Evolutionary conservation across 2,888 invertebrate genomes (phyloP), one percentile per base, ranked within the genome.

Genomic region (Heliconius aoede): DNA sequence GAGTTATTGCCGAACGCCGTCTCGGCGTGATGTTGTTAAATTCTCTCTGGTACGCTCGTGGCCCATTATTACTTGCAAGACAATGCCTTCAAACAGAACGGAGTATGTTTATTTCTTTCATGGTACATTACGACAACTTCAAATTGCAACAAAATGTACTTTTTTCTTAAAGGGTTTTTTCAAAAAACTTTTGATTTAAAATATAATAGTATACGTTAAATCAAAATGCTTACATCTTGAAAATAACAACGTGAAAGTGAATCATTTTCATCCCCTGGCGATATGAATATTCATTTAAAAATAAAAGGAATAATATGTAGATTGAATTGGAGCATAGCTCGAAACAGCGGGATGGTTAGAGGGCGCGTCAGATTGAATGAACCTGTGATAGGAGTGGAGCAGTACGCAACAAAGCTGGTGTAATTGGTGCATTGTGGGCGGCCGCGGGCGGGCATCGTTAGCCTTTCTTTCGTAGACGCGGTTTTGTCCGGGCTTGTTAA

Each of bases 401-500:
- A 83, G 84, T 84, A 82, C 84, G 86, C 86, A 89, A 92, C 89
- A 90, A 89, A 90, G 91, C 88, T 85, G 86, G 80, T 89, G 90
- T 92, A 93, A 93, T 93, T 93, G 93, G 90, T 91, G 91, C 91
- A 92, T 90, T 92, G 92, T 92, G 87, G 86, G 84, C 86, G 81
- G 83, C 88, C 88, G 87, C 88, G 87, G 91, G 91, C 89, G 86
- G 86, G 88, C 91, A 89, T 91, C 92, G 93, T 92, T 92, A 92
- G 91, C 93, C 91, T 92, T 93, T 93, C 92, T 93, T 92, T 90
- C 88, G 86, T 86, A 88, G 89, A 86, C 88, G 90, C 88, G 90
- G 94, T 92, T 92, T 93, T 91, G 93, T 92, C 91, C 91, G 87
- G 85, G 88, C 90, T 89, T 90, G 92, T 93, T 94, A 94, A 94